phyloP scores from a whole-genome alignment of 2,888 invertebrate species.

The Lordiphosa fenestrarum region DNA sequence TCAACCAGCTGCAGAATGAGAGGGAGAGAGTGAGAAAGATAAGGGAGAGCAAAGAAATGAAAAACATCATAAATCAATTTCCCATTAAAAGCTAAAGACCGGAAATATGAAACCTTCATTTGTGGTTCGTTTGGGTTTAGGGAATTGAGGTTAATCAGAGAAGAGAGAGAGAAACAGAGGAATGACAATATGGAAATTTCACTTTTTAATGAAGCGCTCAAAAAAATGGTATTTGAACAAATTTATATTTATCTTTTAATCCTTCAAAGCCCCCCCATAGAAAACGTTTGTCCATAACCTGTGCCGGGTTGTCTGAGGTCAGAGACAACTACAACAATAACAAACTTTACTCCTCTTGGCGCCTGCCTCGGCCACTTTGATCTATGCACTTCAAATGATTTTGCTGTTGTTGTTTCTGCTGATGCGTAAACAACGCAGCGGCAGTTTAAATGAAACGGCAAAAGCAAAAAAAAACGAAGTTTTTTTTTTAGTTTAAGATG shows the following conservation, averaged over 20 bases:
- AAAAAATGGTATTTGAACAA: neutral
- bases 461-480: slow-evolving; percentile 1
- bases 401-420: slow-evolving; percentile 47
- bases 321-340: slow-evolving; percentile 41
- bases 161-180: neutral
- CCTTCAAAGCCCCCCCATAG: neutral
- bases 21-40: slow-evolving; percentile 12
- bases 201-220: slow-evolving; percentile 20
- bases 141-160: slow-evolving; percentile 30
- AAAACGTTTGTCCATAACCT: slow-evolving; percentile 46
- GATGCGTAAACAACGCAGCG: slow-evolving; percentile 70
- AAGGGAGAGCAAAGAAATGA: slow-evolving; percentile 32
- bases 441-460: slow-evolving; percentile 69
- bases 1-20: neutral
- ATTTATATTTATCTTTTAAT: neutral
- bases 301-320: slow-evolving; percentile 68
- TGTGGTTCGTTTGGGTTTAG: slow-evolving; percentile 41
- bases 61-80: slow-evolving; percentile 46
- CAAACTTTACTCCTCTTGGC: slow-evolving; percentile 33
- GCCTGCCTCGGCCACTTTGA: slow-evolving; percentile 70
- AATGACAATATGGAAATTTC: slow-evolving; percentile 19
- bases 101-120: slow-evolving; percentile 54
- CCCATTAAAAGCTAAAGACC: slow-evolving; percentile 45
- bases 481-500: slow-evolving; percentile 1
- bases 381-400: slow-evolving; percentile 72